These are phyloP conservation scores for Penaeus chinensis DNA, from an alignment of 1,140 invertebrate species.

Conservation along the genomic window DNA sequence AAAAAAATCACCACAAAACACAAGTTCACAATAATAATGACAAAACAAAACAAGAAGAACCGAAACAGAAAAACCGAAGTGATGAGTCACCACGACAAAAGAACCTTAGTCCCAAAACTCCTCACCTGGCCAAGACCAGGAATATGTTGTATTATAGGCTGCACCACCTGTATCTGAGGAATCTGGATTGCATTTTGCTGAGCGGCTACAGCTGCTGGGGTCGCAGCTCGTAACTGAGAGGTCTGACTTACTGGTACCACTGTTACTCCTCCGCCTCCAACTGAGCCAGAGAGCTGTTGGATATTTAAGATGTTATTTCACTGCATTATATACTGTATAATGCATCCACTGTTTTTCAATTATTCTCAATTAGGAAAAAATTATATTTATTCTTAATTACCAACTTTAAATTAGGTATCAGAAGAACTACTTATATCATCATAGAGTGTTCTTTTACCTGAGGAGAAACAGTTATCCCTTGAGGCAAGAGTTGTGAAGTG, in stretches of 20 bases:
- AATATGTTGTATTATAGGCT: conserved; percentile 75
- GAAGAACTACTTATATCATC: not conserved
- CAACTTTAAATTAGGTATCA: not conserved
- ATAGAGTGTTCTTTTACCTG: conserved; percentile 72
- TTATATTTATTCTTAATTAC: not conserved
- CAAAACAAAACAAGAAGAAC: not conserved
- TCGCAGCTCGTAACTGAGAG: conserved; percentile 61
- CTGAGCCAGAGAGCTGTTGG: conserved; percentile 39
- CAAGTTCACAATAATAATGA: not conserved
- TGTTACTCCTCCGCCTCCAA: conserved; percentile 43
- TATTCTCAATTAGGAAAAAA: too few relatives aligned
- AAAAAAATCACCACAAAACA: too few relatives aligned
- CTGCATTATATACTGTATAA: too few relatives aligned
- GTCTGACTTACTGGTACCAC: conserved; percentile 56
- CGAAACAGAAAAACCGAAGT: not conserved
- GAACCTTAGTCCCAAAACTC: conserved; percentile 72
- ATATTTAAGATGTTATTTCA: not conserved
- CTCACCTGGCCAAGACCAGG: conserved; percentile 75
- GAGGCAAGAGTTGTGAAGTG: conserved; percentile 48
- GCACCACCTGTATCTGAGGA: conserved; percentile 66
- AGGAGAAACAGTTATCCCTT: conserved; percentile 65
- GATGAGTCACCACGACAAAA: not conserved
- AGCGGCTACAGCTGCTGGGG: conserved; percentile 62
- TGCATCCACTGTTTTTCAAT: too few relatives aligned
- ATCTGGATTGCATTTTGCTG: conserved; percentile 66